phyloP scores from a whole-genome alignment of 2,113 vertebrate genomes.

The Psittacula cyanocephala region DNA sequence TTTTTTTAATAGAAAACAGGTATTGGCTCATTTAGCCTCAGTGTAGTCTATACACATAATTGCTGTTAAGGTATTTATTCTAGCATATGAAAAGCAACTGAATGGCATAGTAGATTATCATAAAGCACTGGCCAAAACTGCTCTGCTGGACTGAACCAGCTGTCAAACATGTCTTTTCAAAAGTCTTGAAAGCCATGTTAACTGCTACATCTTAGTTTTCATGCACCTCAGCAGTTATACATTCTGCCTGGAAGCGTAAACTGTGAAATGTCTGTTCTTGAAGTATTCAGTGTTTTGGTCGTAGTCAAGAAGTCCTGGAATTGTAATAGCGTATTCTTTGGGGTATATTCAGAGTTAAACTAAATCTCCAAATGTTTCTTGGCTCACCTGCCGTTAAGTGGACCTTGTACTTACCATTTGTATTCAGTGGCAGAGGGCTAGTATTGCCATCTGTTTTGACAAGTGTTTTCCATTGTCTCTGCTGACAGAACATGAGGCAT shows the following conservation, averaged over 20 bases:
- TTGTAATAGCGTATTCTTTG: conserved; percentile 27
- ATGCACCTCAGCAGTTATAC: neutral
- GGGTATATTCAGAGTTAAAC: neutral
- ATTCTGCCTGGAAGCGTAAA: neutral
- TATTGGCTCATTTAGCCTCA: neutral
- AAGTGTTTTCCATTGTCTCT: conserved; percentile 48
- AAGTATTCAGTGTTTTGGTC: neutral
- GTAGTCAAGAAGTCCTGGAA: neutral
- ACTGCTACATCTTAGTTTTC: conserved; percentile 26
- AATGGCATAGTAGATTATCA: neutral
- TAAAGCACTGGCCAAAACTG: neutral
- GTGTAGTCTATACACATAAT: neutral
- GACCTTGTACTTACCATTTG: conserved; percentile 23
- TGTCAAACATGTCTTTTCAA: neutral
- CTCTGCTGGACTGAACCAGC: neutral
- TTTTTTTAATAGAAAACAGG: neutral
- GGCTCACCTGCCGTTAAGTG: neutral
- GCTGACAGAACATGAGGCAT: neutral
- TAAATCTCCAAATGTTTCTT: conserved; percentile 16
- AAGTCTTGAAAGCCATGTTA: neutral
- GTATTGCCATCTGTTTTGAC: conserved; percentile 14
- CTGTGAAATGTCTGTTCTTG: neutral
- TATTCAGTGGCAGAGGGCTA: neutral
- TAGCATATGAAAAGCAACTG: neutral
- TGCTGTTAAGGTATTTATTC: neutral